A percentile compares a stretch with the other conserved stretches of the same genome.
Evolutionary conservation across 1,140 invertebrate species (phyloP).

Genomic region (Leptopilina boulardi): DNA sequence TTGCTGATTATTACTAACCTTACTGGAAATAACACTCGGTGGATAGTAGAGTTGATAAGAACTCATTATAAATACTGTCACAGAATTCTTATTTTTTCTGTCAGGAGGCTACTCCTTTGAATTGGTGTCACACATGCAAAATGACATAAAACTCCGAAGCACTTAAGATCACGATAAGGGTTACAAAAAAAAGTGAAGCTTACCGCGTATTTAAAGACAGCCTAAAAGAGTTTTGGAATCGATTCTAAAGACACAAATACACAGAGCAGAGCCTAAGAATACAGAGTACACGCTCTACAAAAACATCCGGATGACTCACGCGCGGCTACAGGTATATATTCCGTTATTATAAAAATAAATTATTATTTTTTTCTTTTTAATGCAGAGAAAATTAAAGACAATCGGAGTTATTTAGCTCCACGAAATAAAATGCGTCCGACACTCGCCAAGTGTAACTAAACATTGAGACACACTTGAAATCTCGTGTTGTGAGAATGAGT

Average conservation of each 20-base stretch:
- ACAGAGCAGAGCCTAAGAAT: conserved; percentile 5
- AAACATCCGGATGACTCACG: conserved; percentile 27
- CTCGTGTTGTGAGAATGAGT: conserved; percentile 29
- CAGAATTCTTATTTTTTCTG: neutral
- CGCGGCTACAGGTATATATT: conserved; percentile 19
- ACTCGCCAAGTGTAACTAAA: conserved; percentile 13
- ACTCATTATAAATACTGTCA: conserved; percentile 16
- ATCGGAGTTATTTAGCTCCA: neutral
- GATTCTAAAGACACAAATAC: conserved; percentile 11
- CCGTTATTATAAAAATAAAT: neutral
- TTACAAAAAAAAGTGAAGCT: neutral
- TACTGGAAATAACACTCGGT: conserved; percentile 22
- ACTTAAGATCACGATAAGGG: neutral
- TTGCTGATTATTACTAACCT: conserved; percentile 13
- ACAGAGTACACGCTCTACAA: conserved; percentile 10
- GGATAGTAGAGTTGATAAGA: conserved; percentile 27
- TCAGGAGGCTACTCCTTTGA: neutral
- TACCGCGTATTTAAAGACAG: neutral
- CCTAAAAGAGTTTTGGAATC: conserved; percentile 18
- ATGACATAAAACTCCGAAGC: neutral
- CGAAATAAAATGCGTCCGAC: conserved; percentile 22
- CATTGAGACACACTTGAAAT: conserved; percentile 23
- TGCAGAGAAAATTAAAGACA: neutral
- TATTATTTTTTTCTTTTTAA: no score
- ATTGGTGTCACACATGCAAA: neutral